These are phyloP conservation scores for Pongo abelii DNA, from an alignment of 2,113 vertebrate species.

Conservation along the genomic window DNA sequence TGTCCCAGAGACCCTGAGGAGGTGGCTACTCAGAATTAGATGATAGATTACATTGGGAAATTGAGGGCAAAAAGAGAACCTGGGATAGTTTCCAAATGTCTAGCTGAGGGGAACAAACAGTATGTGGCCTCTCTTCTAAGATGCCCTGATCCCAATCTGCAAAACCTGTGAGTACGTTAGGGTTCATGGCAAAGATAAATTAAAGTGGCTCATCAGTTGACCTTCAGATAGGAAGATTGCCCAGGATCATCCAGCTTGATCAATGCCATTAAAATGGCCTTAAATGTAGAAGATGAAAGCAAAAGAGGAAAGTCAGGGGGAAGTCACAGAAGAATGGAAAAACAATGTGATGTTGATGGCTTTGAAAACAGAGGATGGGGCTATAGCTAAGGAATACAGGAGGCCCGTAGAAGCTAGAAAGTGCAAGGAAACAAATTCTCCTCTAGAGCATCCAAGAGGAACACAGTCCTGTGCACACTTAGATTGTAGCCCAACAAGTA, in stretches of 20 bases:
- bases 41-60: background rate
- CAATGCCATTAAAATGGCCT: background rate
- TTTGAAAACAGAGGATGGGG: background rate
- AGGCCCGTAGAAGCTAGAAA: background rate
- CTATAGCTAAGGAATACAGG: too few relatives aligned
- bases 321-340: accelerated
- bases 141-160: background rate
- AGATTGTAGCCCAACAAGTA: too few relatives aligned
- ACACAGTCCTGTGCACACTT: too few relatives aligned
- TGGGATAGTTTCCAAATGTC: background rate
- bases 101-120: background rate
- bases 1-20: background rate
- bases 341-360: accelerated
- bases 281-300: background rate
- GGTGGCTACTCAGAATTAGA: background rate
- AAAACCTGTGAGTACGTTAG: background rate
- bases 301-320: background rate
- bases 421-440: background rate
- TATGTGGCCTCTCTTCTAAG: background rate
- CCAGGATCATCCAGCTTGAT: background rate
- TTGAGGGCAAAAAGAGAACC: background rate
- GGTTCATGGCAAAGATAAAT: background rate
- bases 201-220: background rate
- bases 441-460: too few relatives aligned
- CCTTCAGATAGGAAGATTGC: background rate